Evolutionary conservation across 2,888 invertebrate genomes (phyloP), one percentile per base, ranked within the genome.

Genomic region (Bedellia somnulentella): DNA sequence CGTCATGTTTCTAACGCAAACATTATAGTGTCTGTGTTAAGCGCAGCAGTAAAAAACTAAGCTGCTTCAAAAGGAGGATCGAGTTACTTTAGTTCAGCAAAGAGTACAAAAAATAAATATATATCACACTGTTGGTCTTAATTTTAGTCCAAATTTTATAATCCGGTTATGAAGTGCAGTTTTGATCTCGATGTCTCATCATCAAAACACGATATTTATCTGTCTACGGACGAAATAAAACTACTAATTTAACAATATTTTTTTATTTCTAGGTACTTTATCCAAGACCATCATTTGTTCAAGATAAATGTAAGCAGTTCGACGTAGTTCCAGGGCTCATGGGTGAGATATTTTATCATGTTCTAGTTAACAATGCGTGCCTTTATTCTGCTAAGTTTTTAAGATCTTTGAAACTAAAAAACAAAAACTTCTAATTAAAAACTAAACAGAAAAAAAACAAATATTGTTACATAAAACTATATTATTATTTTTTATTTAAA

Each of bases 291-390:
- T 82, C 86, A 31, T 92, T 92, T 53, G 83, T 90, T n/a, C 80
- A 82, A 49, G 87, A 89, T 63, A 85, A 86, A 24, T 82, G 84
- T 5, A 81, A 87, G 24, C 86, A 86, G 31, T 92, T 93, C 53
- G 93, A 93, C 57, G 87, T 93, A 28, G 80, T 83, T 22, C 85
- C 91, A 0, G 93, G 94, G 6, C 91, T 91, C 80, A 83, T 93
- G 78, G 94, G 91, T 90, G 63, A 82, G 84, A 18, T 14, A 25
- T 12, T 9, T 25, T 12, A 5, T 25, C 3, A n/a, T 2, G 22
- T 10, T 22, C 22, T 10, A 10, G 3, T 22, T 4, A 10, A 10
- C 3, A 22, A 10, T 8, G 22, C 22, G n/a, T 10, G n/a, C 10
- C n/a, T 22, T 22, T 22, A 10, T 10, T 22, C n/a, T 10, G 22